phyloP scores from a whole-genome alignment of 1,140 invertebrate species.

The Pomacea maculata region DNA sequence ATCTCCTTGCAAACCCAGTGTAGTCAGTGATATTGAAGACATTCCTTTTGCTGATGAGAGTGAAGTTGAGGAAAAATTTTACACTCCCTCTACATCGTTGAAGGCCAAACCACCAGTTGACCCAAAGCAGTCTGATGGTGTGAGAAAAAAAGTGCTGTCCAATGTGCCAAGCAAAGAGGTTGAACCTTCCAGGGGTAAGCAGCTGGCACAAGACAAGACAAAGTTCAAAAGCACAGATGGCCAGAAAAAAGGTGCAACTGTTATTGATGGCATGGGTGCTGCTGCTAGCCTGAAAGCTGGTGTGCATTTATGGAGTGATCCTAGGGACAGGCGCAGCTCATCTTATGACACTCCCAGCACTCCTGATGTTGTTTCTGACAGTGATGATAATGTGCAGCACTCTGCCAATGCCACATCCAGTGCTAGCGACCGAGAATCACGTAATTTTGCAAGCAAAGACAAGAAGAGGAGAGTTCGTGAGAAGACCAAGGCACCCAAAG shows the following conservation, averaged over 20 bases:
- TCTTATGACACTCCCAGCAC: conserved; percentile 44
- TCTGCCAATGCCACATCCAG: conserved; percentile 25
- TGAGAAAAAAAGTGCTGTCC: conserved; percentile 48
- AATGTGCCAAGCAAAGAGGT: conserved; percentile 29
- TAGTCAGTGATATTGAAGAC: conserved; percentile 45
- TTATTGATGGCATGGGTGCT: conserved; percentile 1
- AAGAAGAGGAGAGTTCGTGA: conserved; percentile 33
- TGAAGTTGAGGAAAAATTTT: conserved; percentile 54
- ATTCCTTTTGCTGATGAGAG: conserved; percentile 62
- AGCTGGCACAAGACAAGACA: conserved; percentile 44
- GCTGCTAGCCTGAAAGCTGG: conserved; percentile 5
- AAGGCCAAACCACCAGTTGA: conserved; percentile 34
- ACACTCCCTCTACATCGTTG: conserved; percentile 49
- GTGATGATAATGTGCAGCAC: conserved; percentile 41
- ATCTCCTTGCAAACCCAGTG: conserved; percentile 22
- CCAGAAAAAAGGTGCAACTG: conserved; percentile 25
- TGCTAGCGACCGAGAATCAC: conserved; percentile 18
- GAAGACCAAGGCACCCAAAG: conserved; percentile 16
- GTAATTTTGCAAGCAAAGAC: conserved; percentile 12
- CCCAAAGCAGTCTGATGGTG: conserved; percentile 28
- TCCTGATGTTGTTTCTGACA: conserved; percentile 49
- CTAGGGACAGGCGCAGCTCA: conserved; percentile 27
- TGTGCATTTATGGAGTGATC: conserved; percentile 4
- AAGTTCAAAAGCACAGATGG: conserved; percentile 41
- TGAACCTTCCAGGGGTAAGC: conserved; percentile 39